A percentile compares a stretch with the other conserved stretches of the same genome.
These are phyloP conservation scores for Nyctereutes procyonoides DNA, from an alignment of 2,113 vertebrate genomes.

Conservation along the genomic window DNA sequence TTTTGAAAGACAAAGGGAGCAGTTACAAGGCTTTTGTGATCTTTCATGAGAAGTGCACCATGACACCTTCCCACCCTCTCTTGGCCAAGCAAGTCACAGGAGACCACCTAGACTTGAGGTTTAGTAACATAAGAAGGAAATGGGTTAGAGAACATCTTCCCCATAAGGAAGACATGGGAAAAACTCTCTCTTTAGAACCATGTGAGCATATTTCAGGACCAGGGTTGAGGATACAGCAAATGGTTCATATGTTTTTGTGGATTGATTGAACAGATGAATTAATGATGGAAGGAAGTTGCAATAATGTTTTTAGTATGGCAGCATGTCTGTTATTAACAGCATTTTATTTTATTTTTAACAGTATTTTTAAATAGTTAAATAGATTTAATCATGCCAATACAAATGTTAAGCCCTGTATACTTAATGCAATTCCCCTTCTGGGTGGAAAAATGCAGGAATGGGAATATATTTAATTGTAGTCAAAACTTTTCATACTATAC, in stretches of 20 bases:
- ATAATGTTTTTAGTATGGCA: not conserved
- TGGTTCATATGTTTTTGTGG: not conserved
- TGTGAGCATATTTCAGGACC: accelerated
- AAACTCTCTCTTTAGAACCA: not conserved
- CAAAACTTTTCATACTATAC: not conserved
- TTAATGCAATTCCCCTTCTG: not conserved
- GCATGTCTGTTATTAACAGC: not conserved
- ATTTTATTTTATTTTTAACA: not conserved
- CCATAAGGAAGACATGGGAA: not conserved
- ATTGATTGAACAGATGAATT: not conserved
- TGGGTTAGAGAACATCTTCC: not conserved
- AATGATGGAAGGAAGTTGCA: not conserved
- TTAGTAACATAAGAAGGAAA: not conserved
- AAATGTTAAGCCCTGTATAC: not conserved
- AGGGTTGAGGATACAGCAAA: not conserved
- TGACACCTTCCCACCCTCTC: not conserved
- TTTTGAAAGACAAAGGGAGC: not conserved
- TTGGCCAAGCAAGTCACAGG: not conserved
- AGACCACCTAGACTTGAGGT: not conserved
- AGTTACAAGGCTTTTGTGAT: not conserved
- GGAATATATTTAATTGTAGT: not conserved
- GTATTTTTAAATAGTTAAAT: slow-evolving; percentile 4
- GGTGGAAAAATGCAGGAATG: not conserved
- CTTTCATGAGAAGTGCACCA: accelerated
- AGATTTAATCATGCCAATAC: not conserved